Base-by-base conservation (phyloP, 1,140 invertebrate species). In the Stegodyphus mimosarum region DNA sequence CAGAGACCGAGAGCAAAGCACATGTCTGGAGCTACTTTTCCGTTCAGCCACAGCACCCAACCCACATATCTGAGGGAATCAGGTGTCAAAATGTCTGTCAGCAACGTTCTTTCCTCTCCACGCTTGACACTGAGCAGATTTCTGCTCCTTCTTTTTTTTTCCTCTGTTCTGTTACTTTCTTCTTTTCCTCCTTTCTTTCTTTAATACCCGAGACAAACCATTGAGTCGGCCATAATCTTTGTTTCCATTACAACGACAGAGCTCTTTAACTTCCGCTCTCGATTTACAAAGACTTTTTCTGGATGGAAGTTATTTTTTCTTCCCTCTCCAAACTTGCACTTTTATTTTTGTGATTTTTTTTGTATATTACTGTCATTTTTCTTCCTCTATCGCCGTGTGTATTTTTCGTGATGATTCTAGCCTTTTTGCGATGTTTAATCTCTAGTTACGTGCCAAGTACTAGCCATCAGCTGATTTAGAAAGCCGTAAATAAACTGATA, bases 81-180 rank as follows among this genome's bases (percentile, higher is more conserved):
- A 78, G 76, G 76, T 78, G 76, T 80, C 77, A 60, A 49, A 52
- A 55, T 60, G 67, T 80, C 77, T 80, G 77, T 80, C 77, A 71
- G 17, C 77, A 60, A 10, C 51, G 18, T 33, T 15, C 69, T 33
- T 80, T 11, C 67, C 64, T 18, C 51, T n/a, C 7, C 51, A 33
- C n/a, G 15, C 11, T 10, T 80, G 77, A 80, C 77, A 71, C 52
- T 55, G 67, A 70, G 18, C 77, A 80, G 77, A 71, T 13, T 50
- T 50, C 64, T 7, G 10, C 50, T 18, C 50, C 11, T 50, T 60
- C 3, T 67, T 33, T 53, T 52, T 60, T 0, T 17, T 5, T 17
- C 33, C 64, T 18, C 49, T 71, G 4, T 71, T 71, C 48, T 64
- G 49, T 33, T 50, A 9, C 10, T 9, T 10, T 18, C 7, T 33